These are phyloP conservation scores for Drosophila suboccidentalis DNA, from an alignment of 2,888 invertebrate species.

Conservation along the genomic window DNA sequence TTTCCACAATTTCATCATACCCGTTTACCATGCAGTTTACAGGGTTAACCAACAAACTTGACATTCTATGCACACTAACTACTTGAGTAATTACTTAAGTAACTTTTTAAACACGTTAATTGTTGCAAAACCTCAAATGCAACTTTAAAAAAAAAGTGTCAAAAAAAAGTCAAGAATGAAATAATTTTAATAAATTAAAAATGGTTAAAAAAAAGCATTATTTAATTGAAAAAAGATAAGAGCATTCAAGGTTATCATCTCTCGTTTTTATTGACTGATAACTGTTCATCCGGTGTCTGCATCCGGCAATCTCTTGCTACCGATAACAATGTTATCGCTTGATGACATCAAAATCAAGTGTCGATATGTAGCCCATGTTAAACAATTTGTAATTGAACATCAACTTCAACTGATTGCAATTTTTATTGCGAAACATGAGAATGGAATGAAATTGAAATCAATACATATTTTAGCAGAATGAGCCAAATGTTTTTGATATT, in stretches of 20 bases:
- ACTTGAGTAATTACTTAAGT: conserved; percentile 2
- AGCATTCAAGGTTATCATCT: neutral
- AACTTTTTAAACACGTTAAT: neutral
- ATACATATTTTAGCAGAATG: neutral
- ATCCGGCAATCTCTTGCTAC: neutral
- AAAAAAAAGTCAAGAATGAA: neutral
- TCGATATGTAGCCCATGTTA: neutral
- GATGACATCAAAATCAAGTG: neutral
- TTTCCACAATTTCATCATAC: neutral
- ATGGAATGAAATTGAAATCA: neutral
- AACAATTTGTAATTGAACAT: neutral
- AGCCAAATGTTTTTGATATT: neutral
- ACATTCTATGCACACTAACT: neutral
- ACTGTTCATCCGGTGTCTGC: neutral
- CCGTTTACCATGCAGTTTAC: no score
- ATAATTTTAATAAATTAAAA: neutral
- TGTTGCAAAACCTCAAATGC: neutral
- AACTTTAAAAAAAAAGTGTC: neutral
- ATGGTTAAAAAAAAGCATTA: neutral
- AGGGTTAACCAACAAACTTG: neutral
- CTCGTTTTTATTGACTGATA: neutral
- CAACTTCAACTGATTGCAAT: neutral
- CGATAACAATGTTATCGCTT: neutral
- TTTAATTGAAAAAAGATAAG: neutral
- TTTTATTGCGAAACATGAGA: neutral